Percentiles rank a stretch among this genome's conserved stretches.
phyloP scores from a whole-genome alignment of 2,888 invertebrate genomes.

The Heteromurus nitidus region DNA sequence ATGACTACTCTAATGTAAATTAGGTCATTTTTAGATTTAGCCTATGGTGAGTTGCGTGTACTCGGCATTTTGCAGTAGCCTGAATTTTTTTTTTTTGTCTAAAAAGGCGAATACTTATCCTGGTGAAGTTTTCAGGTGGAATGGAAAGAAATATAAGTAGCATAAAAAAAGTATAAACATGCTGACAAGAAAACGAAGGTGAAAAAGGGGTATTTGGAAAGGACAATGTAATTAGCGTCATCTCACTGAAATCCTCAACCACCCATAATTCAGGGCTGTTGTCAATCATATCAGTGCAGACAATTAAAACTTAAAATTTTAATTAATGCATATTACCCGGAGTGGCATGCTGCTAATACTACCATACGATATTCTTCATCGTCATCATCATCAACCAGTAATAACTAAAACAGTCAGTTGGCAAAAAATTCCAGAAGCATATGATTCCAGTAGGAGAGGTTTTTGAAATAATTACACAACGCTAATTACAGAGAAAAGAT shows the following conservation, averaged over 20 bases:
- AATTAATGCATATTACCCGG: conserved; percentile 36
- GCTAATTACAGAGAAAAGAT: conserved; percentile 61
- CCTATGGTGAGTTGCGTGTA: conserved; percentile 17
- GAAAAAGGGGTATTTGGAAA: conserved; percentile 50
- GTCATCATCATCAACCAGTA: background rate
- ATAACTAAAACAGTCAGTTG: conserved; percentile 22
- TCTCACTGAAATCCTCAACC: conserved; percentile 49
- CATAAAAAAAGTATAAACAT: conserved; percentile 43
- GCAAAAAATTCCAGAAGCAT: conserved; percentile 49
- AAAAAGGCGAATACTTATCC: no score
- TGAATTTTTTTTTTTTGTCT: no score
- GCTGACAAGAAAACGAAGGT: conserved; percentile 51
- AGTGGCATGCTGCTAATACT: background rate
- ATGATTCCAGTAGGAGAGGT: conserved; percentile 38
- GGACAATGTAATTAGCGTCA: conserved; percentile 59
- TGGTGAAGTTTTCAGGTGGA: background rate
- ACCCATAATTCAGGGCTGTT: conserved; percentile 49
- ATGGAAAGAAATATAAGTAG: conserved; percentile 5
- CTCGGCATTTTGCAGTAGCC: conserved; percentile 21
- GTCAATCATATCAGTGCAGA: conserved; percentile 49
- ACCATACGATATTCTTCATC: background rate
- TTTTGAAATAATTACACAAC: conserved; percentile 49
- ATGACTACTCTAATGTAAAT: conserved; percentile 45
- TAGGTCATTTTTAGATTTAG: conserved; percentile 48
- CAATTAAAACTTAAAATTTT: conserved; percentile 50